phyloP scores from a whole-genome alignment of 2,113 vertebrate genomes.

The Catharus bicknelli region DNA sequence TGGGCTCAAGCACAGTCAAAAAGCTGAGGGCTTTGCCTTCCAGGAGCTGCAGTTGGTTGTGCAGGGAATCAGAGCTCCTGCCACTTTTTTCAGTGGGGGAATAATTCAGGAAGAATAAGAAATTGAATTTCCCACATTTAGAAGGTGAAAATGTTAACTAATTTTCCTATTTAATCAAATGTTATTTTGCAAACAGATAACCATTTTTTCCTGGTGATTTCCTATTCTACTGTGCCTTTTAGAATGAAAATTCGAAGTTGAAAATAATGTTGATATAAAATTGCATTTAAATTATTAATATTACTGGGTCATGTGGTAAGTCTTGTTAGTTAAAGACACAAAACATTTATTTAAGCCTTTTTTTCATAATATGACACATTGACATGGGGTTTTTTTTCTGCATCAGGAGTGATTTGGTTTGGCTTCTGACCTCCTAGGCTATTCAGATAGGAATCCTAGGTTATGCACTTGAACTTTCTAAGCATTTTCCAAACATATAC shows the following conservation, averaged over 20 bases:
- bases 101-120: not conserved
- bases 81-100: not conserved
- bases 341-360: not conserved
- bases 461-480: not conserved
- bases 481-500: not conserved
- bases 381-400: not conserved
- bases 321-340: not conserved
- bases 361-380: not conserved
- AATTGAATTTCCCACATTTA: not conserved
- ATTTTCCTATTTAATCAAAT: not conserved
- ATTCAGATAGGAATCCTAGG: not conserved
- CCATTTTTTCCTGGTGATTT: not conserved
- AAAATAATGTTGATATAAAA: not conserved
- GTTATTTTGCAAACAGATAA: not conserved
- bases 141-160: not conserved
- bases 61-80: not conserved
- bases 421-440: not conserved
- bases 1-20: not conserved
- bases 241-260: not conserved
- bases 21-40: not conserved
- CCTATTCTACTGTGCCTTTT: not conserved
- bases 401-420: not conserved
- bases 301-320: not conserved
- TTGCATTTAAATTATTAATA: not conserved
- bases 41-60: not conserved